These are phyloP conservation scores for Myotis davidii DNA, from an alignment of 2,113 vertebrate genomes.

Conservation along the genomic window DNA sequence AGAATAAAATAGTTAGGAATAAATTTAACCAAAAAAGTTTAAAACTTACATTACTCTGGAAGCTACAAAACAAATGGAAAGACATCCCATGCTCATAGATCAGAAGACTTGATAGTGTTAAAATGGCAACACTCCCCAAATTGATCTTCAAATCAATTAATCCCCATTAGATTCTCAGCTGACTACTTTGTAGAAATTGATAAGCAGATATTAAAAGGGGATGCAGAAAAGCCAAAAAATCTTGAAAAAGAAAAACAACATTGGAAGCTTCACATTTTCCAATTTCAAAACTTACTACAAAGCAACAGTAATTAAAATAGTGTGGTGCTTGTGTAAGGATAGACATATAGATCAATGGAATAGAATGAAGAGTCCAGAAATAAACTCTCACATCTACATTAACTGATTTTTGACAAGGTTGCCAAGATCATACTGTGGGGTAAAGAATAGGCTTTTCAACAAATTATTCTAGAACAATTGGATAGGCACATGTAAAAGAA, in stretches of 20 bases:
- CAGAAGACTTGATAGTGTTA: neutral
- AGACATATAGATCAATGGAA: neutral
- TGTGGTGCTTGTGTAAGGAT: neutral
- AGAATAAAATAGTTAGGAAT: neutral
- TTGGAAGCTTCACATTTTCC: neutral
- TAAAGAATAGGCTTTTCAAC: neutral
- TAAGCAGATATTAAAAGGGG: neutral
- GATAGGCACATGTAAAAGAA: neutral
- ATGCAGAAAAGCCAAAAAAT: neutral
- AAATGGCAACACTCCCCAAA: neutral
- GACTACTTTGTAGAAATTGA: neutral
- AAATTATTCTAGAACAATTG: neutral
- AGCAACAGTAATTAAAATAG: neutral
- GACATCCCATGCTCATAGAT: neutral
- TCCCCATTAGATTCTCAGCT: neutral
- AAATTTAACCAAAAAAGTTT: neutral
- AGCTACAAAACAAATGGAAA: conserved; percentile 18
- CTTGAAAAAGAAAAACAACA: neutral
- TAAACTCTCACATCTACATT: neutral
- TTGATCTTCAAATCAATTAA: neutral
- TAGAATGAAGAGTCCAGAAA: neutral
- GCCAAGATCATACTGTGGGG: neutral
- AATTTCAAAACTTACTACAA: neutral
- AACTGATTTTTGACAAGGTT: neutral
- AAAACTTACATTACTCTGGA: neutral